A percentile compares a stretch with the other conserved stretches of the same genome.
Evolutionary conservation across 2,797 vertebrate genomes (phyloP).

Genomic region (Prionace glauca): DNA sequence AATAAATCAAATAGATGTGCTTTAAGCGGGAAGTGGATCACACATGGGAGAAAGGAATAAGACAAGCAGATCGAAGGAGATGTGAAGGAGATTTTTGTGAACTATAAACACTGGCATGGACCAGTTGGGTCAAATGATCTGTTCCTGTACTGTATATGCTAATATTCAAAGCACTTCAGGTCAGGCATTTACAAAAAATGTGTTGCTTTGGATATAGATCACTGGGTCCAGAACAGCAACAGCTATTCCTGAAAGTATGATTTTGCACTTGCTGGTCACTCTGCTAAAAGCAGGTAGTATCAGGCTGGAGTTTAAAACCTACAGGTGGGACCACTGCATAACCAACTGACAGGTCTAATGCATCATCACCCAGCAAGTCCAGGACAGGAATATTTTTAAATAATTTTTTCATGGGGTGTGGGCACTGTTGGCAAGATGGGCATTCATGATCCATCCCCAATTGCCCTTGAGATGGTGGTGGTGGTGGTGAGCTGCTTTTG

Average conservation of each 20-base stretch:
- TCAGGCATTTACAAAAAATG: neutral
- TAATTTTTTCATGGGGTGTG: no score
- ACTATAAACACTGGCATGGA: neutral
- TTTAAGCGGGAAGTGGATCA: neutral
- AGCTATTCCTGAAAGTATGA: no score
- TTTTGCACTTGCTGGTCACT: neutral
- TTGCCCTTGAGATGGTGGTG: no score
- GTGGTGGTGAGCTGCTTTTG: no score
- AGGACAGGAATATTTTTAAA: neutral
- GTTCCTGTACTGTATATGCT: neutral
- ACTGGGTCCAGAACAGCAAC: neutral
- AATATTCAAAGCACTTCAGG: neutral
- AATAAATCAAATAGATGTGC: neutral
- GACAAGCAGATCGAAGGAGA: neutral
- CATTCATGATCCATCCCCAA: no score
- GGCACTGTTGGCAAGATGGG: no score
- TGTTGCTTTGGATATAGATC: neutral
- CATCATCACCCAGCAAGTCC: neutral
- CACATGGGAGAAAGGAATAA: neutral
- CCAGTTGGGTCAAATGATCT: neutral
- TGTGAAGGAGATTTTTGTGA: neutral
- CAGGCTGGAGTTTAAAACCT: neutral
- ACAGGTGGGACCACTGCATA: neutral
- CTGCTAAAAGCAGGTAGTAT: neutral
- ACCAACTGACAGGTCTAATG: neutral